Percentiles rank a stretch among this genome's conserved stretches.
These are phyloP conservation scores for Orestias chungarensis DNA, from an alignment of 2,797 vertebrate species.

Conservation along the genomic window DNA sequence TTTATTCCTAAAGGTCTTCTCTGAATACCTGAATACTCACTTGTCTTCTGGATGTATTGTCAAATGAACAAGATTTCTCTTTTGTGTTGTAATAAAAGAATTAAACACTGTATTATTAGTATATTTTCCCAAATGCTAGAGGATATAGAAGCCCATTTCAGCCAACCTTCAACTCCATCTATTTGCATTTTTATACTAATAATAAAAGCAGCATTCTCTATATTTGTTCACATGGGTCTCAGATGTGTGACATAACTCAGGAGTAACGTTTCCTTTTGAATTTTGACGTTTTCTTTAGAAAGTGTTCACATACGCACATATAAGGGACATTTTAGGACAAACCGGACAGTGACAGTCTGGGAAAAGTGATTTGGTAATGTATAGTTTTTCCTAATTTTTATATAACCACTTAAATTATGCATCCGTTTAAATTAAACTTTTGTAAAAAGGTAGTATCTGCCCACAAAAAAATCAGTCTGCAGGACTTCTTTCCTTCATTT, in stretches of 20 bases:
- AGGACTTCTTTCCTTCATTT: not conserved
- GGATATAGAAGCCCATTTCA: not conserved
- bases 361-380: not conserved
- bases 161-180: slow-evolving; percentile 12
- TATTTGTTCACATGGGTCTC: not conserved
- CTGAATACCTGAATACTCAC: slow-evolving; percentile 10
- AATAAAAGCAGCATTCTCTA: slow-evolving; percentile 22
- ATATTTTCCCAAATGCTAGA: slow-evolving; percentile 2
- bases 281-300: slow-evolving; percentile 30
- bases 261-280: slow-evolving; percentile 45
- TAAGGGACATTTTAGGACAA: slow-evolving; percentile 25
- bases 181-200: slow-evolving; percentile 23
- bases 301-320: slow-evolving; percentile 37
- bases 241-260: slow-evolving; percentile 37
- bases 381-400: not conserved
- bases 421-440: not conserved
- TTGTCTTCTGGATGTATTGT: slow-evolving; percentile 30
- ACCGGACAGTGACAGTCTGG: slow-evolving; percentile 3
- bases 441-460: slow-evolving; percentile 9
- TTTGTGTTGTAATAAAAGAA: slow-evolving; percentile 22
- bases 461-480: slow-evolving; percentile 29
- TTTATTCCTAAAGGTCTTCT: slow-evolving; percentile 42
- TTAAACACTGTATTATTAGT: not conserved
- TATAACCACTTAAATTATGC: not conserved
- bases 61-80: slow-evolving; percentile 38